These are phyloP conservation scores for Aspidoscelis tigris DNA, from an alignment of 2,113 vertebrate species.

Conservation along the genomic window DNA sequence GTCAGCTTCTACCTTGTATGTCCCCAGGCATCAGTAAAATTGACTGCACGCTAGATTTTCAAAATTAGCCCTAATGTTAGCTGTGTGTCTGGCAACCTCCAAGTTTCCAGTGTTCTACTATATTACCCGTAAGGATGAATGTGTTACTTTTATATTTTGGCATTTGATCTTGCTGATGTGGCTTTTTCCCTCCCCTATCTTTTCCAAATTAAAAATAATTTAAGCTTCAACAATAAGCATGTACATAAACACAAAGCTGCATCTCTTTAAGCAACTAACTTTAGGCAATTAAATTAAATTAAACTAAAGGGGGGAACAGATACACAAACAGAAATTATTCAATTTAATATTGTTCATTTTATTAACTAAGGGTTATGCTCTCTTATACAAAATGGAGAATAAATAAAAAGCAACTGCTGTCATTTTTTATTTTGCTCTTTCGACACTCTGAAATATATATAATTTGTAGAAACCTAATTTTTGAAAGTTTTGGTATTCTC, in stretches of 20 bases:
- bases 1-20: constrained; percentile 94
- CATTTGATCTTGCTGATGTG: constrained; percentile 85
- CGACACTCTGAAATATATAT: constrained; percentile 51
- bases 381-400: constrained; percentile 74
- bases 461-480: constrained; percentile 38
- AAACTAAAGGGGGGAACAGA: constrained; percentile 74
- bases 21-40: constrained; percentile 95
- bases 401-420: constrained; percentile 55
- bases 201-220: constrained; percentile 87
- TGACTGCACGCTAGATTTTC: constrained; percentile 99
- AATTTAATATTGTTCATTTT: constrained; percentile 83
- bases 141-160: constrained; percentile 93
- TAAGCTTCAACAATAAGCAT: constrained; percentile 84
- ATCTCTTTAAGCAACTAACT: constrained; percentile 85
- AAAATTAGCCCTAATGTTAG: constrained; percentile 99
- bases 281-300: constrained; percentile 86
- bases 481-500: constrained; percentile 70
- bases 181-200: constrained; percentile 65
- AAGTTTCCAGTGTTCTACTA: constrained; percentile 88
- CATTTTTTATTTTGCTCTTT: constrained; percentile 43
- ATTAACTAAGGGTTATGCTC: constrained; percentile 77
- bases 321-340: constrained; percentile 81
- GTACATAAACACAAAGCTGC: constrained; percentile 74
- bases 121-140: constrained; percentile 96
- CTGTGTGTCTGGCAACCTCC: constrained; percentile 90